These are phyloP conservation scores for Orchesella cincta DNA, from an alignment of 1,140 invertebrate species.

Conservation along the genomic window DNA sequence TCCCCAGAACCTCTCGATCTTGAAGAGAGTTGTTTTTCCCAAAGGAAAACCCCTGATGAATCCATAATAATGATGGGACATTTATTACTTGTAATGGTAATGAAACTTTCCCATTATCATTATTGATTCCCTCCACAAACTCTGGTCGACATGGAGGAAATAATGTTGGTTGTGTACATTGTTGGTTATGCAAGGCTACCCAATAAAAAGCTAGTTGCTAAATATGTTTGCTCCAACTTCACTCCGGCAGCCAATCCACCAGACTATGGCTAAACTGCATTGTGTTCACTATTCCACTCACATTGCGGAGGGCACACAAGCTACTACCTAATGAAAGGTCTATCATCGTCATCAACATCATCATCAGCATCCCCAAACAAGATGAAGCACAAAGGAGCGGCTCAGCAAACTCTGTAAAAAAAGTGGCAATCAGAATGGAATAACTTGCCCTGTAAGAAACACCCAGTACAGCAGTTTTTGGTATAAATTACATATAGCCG, in stretches of 20 bases:
- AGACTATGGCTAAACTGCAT: too few relatives aligned
- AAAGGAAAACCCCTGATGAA: constrained; percentile 41
- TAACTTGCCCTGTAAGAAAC: too few relatives aligned
- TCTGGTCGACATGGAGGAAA: background rate
- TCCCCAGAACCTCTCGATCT: background rate
- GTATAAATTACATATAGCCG: too few relatives aligned
- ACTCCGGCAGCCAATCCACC: too few relatives aligned
- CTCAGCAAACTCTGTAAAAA: too few relatives aligned
- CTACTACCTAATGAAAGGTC: background rate
- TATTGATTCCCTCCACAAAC: constrained; percentile 38
- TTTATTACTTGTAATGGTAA: constrained; percentile 46
- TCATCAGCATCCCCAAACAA: background rate
- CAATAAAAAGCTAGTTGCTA: too few relatives aligned
- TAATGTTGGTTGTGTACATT: too few relatives aligned
- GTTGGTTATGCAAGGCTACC: too few relatives aligned
- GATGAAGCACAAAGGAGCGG: background rate
- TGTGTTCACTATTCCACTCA: too few relatives aligned
- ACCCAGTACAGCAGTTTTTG: too few relatives aligned
- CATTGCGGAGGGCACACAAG: background rate
- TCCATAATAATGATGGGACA: constrained; percentile 42
- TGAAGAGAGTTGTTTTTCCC: constrained; percentile 25
- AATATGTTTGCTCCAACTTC: too few relatives aligned
- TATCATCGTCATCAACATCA: background rate
- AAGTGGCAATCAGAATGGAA: too few relatives aligned
- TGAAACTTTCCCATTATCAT: constrained; percentile 50